Evolutionary conservation across 2,113 vertebrate species (phyloP).

Genomic region (Thunnus maccoyii): DNA sequence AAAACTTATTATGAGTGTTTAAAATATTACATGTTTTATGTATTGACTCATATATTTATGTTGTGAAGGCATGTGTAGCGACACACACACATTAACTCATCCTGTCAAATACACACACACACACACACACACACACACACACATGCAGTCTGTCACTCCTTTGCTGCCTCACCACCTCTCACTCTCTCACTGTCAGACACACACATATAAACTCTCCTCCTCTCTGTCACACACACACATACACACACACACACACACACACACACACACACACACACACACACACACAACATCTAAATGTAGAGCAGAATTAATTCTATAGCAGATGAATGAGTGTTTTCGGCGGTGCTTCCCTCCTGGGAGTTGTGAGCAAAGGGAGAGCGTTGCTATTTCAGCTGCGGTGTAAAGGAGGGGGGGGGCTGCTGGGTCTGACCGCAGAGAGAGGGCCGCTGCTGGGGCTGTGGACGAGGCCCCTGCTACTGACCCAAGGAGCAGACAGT

Average conservation of each 20-base stretch:
- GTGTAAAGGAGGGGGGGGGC: conserved; percentile 40
- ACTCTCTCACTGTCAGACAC: conserved; percentile 29
- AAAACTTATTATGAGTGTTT: conserved; percentile 59
- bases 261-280: too few relatives aligned
- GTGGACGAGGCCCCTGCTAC: conserved; percentile 78
- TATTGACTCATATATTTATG: conserved; percentile 60
- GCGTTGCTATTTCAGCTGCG: conserved; percentile 87
- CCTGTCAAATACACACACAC: neutral
- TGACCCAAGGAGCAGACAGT: conserved; percentile 76
- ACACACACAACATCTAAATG: conserved; percentile 48
- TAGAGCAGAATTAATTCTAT: conserved; percentile 73
- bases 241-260: conserved; percentile 8
- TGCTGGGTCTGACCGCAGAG: conserved; percentile 70
- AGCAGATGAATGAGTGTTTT: conserved; percentile 86
- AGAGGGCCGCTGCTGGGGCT: conserved; percentile 76
- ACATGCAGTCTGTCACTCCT: conserved; percentile 17
- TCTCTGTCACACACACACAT: conserved; percentile 15
- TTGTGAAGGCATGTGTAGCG: conserved; percentile 21
- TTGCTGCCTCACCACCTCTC: conserved; percentile 43
- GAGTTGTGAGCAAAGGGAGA: conserved; percentile 78
- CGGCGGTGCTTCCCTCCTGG: conserved; percentile 76
- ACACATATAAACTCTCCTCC: conserved; percentile 4
- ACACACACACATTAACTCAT: conserved; percentile 1
- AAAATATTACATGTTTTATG: conserved; percentile 68
- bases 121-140: neutral